Evolutionary conservation across 2,797 vertebrate genomes (phyloP).

Genomic region (Ptychadena robeensis): DNA sequence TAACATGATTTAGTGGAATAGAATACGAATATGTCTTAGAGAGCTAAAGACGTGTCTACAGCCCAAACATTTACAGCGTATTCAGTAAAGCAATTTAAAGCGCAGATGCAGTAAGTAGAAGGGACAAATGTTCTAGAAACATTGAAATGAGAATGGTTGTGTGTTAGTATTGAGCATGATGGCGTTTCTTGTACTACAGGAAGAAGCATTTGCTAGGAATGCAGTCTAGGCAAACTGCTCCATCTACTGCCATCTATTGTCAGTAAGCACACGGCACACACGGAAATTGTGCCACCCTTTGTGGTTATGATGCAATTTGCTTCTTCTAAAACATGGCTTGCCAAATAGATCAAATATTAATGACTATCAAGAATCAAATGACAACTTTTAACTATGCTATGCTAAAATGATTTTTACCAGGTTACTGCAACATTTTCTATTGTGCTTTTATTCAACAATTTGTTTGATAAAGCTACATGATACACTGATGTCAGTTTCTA

Average conservation of each 20-base stretch:
- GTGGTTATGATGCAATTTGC: neutral
- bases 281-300: neutral
- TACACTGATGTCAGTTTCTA: neutral
- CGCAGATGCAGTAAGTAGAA: neutral
- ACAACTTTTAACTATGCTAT: no score
- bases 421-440: neutral
- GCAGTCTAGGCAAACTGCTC: neutral
- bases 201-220: neutral
- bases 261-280: neutral
- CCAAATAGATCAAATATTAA: neutral
- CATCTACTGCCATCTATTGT: conserved; percentile 1
- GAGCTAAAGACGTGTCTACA: neutral
- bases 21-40: no score
- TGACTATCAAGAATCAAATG: no score
- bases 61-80: neutral
- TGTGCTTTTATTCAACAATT: neutral
- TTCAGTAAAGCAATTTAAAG: neutral
- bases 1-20: no score
- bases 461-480: neutral
- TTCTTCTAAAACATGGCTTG: neutral
- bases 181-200: neutral
- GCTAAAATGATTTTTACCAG: neutral
- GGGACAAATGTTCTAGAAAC: no score
- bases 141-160: neutral
- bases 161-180: neutral